These are phyloP conservation scores for Napeogenes inachia DNA, from an alignment of 2,888 invertebrate species.

Conservation along the genomic window DNA sequence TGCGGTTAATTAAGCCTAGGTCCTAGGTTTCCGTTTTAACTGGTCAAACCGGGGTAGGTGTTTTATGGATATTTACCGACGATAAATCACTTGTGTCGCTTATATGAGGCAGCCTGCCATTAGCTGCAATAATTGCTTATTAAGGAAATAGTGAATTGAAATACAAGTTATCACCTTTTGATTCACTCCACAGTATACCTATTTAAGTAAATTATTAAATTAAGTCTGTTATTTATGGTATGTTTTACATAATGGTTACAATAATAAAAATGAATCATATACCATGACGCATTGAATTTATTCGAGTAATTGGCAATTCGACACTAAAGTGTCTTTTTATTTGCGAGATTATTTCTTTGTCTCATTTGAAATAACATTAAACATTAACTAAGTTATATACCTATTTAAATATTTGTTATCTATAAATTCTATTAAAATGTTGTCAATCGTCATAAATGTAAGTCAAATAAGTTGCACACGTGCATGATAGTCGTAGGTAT, in stretches of 20 bases:
- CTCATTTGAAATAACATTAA: too few relatives aligned
- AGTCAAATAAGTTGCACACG: constrained; percentile 8
- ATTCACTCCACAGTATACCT: background rate
- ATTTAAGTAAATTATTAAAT: constrained; percentile 6
- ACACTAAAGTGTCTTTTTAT: too few relatives aligned
- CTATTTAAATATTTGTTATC: too few relatives aligned
- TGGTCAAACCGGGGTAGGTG: constrained; percentile 44
- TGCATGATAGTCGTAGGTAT: constrained; percentile 27
- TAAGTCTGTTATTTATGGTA: too few relatives aligned
- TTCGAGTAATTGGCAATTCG: too few relatives aligned
- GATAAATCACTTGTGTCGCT: constrained; percentile 29
- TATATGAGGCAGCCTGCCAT: constrained; percentile 18
- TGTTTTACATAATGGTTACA: background rate
- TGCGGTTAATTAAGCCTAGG: constrained; percentile 67
- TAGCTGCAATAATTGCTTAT: constrained; percentile 14
- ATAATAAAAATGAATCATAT: too few relatives aligned
- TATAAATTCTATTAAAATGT: too few relatives aligned
- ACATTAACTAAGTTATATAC: too few relatives aligned
- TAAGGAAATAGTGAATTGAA: constrained; percentile 11
- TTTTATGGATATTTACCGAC: constrained; percentile 26
- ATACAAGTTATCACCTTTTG: constrained; percentile 6
- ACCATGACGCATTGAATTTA: too few relatives aligned
- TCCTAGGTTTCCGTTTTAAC: constrained; percentile 71
- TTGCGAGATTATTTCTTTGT: too few relatives aligned
- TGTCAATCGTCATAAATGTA: constrained; percentile 7